A percentile compares a stretch with the other conserved stretches of the same genome.
Evolutionary conservation across 2,797 vertebrate genomes (phyloP).

Genomic region (Eulemur mongoz): DNA sequence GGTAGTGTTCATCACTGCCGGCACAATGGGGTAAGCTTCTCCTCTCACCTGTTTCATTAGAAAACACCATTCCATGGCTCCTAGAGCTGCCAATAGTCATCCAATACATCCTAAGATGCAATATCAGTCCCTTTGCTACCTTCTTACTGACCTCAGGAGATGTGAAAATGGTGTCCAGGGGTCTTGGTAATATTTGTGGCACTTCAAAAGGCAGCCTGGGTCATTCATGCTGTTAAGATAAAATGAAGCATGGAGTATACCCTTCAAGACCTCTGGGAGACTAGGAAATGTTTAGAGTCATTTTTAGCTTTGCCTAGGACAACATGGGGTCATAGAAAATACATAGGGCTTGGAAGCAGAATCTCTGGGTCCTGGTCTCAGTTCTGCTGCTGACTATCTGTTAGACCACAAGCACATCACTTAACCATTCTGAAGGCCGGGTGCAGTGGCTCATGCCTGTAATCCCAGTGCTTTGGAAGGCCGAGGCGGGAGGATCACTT

Average conservation of each 20-base stretch:
- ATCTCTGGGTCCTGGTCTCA: neutral
- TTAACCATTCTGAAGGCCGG: neutral
- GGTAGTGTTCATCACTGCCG: constrained; percentile 95
- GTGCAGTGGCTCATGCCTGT: neutral
- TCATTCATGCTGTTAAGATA: neutral
- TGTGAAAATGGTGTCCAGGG: neutral
- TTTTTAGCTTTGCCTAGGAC: neutral
- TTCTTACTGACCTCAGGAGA: neutral
- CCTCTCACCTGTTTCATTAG: neutral
- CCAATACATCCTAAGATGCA: neutral
- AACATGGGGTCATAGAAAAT: neutral
- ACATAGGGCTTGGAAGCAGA: neutral
- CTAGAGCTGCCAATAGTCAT: neutral
- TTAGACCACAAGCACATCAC: neutral
- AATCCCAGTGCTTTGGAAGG: neutral
- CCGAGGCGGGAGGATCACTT: neutral
- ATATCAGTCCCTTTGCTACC: neutral
- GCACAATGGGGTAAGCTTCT: constrained; percentile 91
- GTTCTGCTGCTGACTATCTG: neutral
- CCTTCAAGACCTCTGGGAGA: neutral
- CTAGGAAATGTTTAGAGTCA: neutral
- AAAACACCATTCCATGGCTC: neutral
- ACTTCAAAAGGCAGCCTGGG: neutral
- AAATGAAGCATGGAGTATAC: neutral
- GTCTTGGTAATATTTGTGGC: neutral